phyloP scores from a whole-genome alignment of 1,140 invertebrate genomes.

The Chelonus insularis region DNA sequence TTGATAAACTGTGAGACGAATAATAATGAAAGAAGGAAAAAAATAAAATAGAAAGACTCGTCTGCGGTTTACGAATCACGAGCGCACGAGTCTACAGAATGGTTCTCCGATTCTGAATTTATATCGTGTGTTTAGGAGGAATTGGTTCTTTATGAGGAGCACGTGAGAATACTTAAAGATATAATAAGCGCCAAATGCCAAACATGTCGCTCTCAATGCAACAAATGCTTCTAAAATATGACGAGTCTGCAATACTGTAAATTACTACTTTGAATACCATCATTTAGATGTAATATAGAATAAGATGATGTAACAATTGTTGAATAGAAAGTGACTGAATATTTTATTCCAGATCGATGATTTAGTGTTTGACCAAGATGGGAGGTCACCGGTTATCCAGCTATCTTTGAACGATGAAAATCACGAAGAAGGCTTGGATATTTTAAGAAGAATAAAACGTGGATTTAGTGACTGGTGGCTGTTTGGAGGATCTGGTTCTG shows the following conservation, averaged over 20 bases:
- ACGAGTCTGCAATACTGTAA: neutral
- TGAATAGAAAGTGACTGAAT: no score
- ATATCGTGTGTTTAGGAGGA: constrained; percentile 58
- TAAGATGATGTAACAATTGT: no score
- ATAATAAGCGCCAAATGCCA: constrained; percentile 13
- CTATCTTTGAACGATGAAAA: constrained; percentile 39
- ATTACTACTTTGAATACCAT: constrained; percentile 43
- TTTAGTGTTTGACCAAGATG: constrained; percentile 49
- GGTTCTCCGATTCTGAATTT: constrained; percentile 55
- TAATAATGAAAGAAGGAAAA: neutral
- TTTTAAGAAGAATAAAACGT: constrained; percentile 47
- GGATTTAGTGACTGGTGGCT: constrained; percentile 26
- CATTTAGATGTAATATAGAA: no score
- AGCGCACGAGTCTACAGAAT: constrained; percentile 38
- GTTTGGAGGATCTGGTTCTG: no score
- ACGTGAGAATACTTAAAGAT: constrained; percentile 48
- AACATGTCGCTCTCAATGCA: constrained; percentile 12
- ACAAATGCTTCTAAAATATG: neutral
- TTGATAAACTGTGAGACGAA: neutral
- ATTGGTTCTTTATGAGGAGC: constrained; percentile 57
- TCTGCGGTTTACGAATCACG: constrained; percentile 44
- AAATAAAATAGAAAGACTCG: constrained; percentile 25
- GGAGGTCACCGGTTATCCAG: constrained; percentile 28
- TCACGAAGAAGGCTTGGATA: constrained; percentile 34
- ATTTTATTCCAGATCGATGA: no score